Evolutionary conservation across 2,113 vertebrate species (phyloP), one percentile per base, ranked within the genome.

Genomic region (Baryphthengus martii): DNA sequence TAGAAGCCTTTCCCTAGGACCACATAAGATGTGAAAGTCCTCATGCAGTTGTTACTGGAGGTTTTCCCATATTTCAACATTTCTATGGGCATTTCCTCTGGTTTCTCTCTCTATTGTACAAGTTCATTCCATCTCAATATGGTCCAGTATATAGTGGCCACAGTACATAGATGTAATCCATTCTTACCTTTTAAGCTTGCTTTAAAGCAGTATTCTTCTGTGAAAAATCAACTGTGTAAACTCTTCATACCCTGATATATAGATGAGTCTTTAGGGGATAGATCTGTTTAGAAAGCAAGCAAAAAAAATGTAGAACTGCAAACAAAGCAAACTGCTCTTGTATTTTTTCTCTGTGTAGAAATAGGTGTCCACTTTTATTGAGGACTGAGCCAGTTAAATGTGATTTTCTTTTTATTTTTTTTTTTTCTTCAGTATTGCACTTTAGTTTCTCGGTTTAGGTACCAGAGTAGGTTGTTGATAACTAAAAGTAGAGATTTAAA

Each of bases 1-100:
- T 20, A 58, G n/a, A 77, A 85, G 8, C 35, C 8, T 81, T 80
- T 95, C 20, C 21, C 19, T 67, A 7, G 16, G 17, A 21, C 67
- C 19, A 39, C 2, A 0, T 42, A 58, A 91, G 62, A 21, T 6
- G 11, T 19, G 5, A 33, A 0, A 63, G 29, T 59, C 33, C 31
- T 83, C 56, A 31, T 0, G 10, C 11, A 79, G 50, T 7, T 73
- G 4, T 58, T 72, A 31, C 21, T 52, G 39, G 56, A 79, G 7
- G 0, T 8, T 35, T 59, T 65, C 50, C 17, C 6, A 0, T 61
- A 44, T 62, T 68, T 49, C 18, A 33, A 0, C 10, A 10, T 31
- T 82, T 55, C 11, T 40, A 0, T 37, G 39, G 44, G 26, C 6
- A 31, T 31, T 31, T 45, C 11, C 4, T 44, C 24, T 58, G 0